Percentiles rank a stretch among this genome's conserved stretches.
Evolutionary conservation across 2,113 vertebrate genomes (phyloP).

Genomic region (Perca fluviatilis): DNA sequence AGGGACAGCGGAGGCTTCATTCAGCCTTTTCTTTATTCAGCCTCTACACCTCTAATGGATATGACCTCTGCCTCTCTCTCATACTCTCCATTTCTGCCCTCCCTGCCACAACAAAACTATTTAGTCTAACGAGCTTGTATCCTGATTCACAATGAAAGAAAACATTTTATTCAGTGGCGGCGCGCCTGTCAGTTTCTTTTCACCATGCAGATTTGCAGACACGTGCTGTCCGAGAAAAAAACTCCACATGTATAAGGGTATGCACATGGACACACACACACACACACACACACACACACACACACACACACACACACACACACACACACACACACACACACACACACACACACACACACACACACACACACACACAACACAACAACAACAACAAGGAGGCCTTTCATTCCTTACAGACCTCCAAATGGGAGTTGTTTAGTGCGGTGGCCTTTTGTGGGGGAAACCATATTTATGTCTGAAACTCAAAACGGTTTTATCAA

Average conservation of each 20-base stretch:
- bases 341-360: not conserved
- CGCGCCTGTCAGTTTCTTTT: slow-evolving; percentile 32
- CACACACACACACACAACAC: not conserved
- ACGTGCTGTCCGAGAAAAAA: slow-evolving; percentile 24
- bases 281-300: not conserved
- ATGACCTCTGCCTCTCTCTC: slow-evolving; percentile 62
- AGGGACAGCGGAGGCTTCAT: slow-evolving; percentile 59
- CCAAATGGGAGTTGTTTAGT: slow-evolving; percentile 62
- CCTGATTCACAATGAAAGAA: slow-evolving; percentile 41
- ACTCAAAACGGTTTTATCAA: slow-evolving; percentile 83
- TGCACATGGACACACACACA: slow-evolving; percentile 34
- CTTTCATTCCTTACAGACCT: slow-evolving; percentile 59
- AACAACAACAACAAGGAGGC: slow-evolving; percentile 18
- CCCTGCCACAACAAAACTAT: slow-evolving; percentile 40
- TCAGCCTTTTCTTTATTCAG: slow-evolving; percentile 66
- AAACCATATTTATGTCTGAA: slow-evolving; percentile 77
- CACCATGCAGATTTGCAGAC: slow-evolving; percentile 3
- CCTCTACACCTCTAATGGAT: slow-evolving; percentile 67
- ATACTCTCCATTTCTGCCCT: slow-evolving; percentile 39
- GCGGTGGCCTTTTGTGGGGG: slow-evolving; percentile 62
- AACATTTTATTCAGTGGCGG: slow-evolving; percentile 23
- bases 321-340: slow-evolving; percentile 7
- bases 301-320: not conserved
- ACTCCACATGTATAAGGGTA: slow-evolving; percentile 10
- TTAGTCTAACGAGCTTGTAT: slow-evolving; percentile 55